phyloP scores from a whole-genome alignment of 2,113 vertebrate genomes.

The Anoplopoma fimbria region DNA sequence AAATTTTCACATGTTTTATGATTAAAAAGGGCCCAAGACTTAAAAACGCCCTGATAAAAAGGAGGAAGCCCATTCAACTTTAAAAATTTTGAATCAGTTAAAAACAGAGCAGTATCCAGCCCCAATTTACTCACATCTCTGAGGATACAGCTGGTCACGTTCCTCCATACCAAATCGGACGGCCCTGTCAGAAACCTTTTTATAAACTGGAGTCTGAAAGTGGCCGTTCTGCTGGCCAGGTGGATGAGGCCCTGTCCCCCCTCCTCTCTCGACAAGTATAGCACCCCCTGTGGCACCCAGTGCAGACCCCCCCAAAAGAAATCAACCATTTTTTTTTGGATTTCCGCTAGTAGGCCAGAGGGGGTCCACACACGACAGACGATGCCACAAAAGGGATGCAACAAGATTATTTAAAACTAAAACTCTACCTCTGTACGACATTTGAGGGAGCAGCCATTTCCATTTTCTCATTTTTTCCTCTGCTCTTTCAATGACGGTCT shows the following conservation, averaged over 20 bases:
- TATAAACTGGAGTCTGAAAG: too few relatives aligned
- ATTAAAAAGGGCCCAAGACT: background rate
- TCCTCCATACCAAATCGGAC: background rate
- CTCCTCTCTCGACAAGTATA: too few relatives aligned
- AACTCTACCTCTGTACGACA: background rate
- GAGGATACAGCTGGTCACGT: background rate
- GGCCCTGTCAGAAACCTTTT: too few relatives aligned
- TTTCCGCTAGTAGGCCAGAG: too few relatives aligned
- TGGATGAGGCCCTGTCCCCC: too few relatives aligned
- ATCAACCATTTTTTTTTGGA: too few relatives aligned
- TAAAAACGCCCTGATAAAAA: constrained; percentile 2
- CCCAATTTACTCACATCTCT: background rate
- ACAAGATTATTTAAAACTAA: background rate
- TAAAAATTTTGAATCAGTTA: background rate
- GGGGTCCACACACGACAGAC: too few relatives aligned
- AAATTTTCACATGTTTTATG: background rate
- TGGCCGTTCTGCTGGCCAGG: too few relatives aligned
- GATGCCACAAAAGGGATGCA: too few relatives aligned
- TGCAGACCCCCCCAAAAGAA: too few relatives aligned
- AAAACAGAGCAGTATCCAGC: background rate
- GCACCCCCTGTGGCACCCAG: too few relatives aligned
- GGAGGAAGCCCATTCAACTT: background rate
- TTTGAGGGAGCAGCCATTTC: background rate
- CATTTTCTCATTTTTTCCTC: background rate
- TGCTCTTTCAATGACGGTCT: too few relatives aligned